Percentiles rank a stretch among this genome's conserved stretches.
Evolutionary conservation across 2,797 vertebrate species (phyloP).

Genomic region (Pampus argenteus): DNA sequence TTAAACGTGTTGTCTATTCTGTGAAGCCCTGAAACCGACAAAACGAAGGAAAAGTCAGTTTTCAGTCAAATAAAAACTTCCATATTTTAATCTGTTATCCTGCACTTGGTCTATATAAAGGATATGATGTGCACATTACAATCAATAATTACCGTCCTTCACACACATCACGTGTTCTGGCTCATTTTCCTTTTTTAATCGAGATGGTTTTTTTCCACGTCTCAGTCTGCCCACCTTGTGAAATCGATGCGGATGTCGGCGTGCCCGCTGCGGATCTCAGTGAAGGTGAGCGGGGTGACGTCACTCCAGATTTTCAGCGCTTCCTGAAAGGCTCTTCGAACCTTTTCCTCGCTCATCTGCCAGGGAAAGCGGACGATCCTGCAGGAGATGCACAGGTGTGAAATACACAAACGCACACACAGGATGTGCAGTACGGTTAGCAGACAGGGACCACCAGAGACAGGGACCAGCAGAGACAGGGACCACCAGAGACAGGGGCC

Average conservation of each 20-base stretch:
- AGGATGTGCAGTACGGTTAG: constrained; percentile 2
- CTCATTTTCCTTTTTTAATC: not conserved
- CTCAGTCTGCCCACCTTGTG: constrained; percentile 82
- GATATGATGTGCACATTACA: no score
- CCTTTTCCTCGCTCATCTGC: constrained; percentile 90
- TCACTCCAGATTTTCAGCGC: constrained; percentile 94
- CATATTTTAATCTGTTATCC: no score
- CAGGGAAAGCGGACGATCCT: constrained; percentile 92
- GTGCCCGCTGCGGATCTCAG: constrained; percentile 86
- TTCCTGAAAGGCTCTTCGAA: constrained; percentile 87
- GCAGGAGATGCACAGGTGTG: constrained; percentile 17
- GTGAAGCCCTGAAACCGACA: no score
- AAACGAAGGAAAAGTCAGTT: no score
- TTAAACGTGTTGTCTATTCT: not conserved
- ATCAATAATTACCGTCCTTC: no score
- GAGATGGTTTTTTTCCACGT: not conserved
- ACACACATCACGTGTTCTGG: not conserved
- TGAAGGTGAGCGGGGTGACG: constrained; percentile 93
- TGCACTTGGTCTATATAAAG: no score
- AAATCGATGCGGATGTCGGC: constrained; percentile 96
- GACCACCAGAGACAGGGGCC: no score
- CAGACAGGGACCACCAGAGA: constrained; percentile 57
- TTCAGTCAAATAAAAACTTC: no score
- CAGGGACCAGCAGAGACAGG: no score
- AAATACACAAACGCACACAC: constrained; percentile 32